Conservation (phyloP, 1,140 invertebrate species). For the Leptinotarsa defecta region DNA sequence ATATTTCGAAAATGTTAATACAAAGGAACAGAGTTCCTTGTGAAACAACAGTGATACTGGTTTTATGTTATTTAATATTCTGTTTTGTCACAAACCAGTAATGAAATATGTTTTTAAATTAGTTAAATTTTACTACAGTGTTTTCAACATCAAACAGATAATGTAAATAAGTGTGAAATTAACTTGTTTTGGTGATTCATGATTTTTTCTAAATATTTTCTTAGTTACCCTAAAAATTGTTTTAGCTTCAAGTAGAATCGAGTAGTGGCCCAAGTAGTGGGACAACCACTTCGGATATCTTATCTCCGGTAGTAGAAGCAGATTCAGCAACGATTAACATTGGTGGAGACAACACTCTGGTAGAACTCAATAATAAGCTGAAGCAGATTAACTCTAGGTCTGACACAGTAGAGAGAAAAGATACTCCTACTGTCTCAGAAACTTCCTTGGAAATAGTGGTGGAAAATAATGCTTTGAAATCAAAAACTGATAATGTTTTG, state of each 20-base stretch:
- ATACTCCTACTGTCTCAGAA: constrained; percentile 8
- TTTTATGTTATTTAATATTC: too few species aligned
- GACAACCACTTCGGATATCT: constrained; percentile 46
- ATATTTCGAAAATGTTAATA: too few species aligned
- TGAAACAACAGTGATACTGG: too few species aligned
- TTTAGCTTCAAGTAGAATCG: constrained; percentile 42
- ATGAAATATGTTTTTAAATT: too few species aligned
- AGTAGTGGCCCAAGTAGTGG: constrained; percentile 45
- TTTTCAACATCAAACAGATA: too few species aligned
- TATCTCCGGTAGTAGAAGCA: constrained; percentile 48
- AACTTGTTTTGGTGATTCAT: too few species aligned
- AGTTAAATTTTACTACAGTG: too few species aligned
- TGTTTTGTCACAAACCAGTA: too few species aligned
- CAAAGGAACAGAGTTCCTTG: too few species aligned
- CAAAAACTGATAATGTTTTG: neutral
- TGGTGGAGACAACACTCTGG: constrained; percentile 36
- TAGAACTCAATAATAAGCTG: constrained; percentile 46
- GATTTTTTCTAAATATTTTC: too few species aligned
- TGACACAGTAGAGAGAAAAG: constrained; percentile 19
- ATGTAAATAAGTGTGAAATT: too few species aligned
- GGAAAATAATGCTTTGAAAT: neutral
- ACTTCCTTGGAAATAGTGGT: neutral
- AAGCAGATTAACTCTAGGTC: constrained; percentile 44
- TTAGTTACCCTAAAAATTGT: neutral
- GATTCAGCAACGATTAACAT: neutral